These are phyloP conservation scores for Harmothoe impar DNA, from an alignment of 2,888 invertebrate genomes.

Conservation along the genomic window DNA sequence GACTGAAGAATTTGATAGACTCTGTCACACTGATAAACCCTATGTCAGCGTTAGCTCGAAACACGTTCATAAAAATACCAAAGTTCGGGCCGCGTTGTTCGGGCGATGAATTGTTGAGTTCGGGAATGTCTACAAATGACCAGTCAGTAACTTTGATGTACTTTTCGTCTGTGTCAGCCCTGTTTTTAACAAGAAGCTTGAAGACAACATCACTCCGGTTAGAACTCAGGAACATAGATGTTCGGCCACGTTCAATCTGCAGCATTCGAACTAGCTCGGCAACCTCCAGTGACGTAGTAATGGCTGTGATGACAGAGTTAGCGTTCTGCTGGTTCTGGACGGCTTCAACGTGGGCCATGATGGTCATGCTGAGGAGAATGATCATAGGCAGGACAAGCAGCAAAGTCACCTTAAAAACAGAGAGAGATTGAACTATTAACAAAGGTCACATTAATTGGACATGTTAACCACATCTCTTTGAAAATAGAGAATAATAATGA, in stretches of 20 bases:
- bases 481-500: too few relatives aligned
- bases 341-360: conserved; percentile 51
- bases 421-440: too few relatives aligned
- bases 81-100: neutral
- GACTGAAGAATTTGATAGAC: neutral
- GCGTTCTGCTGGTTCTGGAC: neutral
- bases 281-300: neutral
- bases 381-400: conserved; percentile 21
- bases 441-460: too few relatives aligned
- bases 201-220: neutral
- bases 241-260: conserved; percentile 34
- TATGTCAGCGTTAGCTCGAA: neutral
- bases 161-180: conserved; percentile 5
- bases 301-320: neutral
- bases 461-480: too few relatives aligned
- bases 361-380: conserved; percentile 30
- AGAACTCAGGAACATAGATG: conserved; percentile 45
- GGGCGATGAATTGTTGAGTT: neutral
- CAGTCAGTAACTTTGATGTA: neutral
- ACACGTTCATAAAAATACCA: neutral
- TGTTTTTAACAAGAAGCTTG: neutral
- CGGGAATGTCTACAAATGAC: conserved; percentile 17
- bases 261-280: conserved; percentile 46
- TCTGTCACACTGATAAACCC: neutral
- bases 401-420: conserved; percentile 1